phyloP scores from a whole-genome alignment of 1,140 invertebrate genomes.

The Diorhabda sublineata region DNA sequence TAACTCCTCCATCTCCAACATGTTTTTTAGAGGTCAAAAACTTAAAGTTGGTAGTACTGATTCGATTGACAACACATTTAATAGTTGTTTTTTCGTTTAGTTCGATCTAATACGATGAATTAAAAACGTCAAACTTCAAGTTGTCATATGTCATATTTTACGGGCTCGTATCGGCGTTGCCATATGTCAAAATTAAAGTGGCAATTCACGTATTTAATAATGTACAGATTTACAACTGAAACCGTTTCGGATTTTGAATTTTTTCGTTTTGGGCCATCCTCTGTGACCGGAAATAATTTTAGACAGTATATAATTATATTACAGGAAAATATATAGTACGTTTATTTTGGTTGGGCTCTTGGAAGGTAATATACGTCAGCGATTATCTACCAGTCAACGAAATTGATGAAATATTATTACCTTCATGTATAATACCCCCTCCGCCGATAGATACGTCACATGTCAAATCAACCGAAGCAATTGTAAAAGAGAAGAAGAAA shows the following conservation, averaged over 20 bases:
- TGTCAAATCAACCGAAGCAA: background rate
- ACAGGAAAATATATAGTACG: slow-evolving; percentile 42
- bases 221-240: background rate
- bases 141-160: too few species aligned
- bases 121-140: too few species aligned
- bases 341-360: slow-evolving; percentile 40
- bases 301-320: background rate
- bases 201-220: background rate
- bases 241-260: too few species aligned
- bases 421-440: slow-evolving; percentile 13
- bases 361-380: slow-evolving; percentile 41
- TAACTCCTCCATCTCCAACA: too few species aligned
- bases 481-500: slow-evolving; percentile 15
- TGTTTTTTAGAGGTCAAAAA: too few species aligned
- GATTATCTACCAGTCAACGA: slow-evolving; percentile 38
- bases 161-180: too few species aligned
- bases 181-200: background rate
- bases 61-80: too few species aligned
- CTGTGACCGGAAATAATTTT: too few species aligned
- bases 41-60: too few species aligned
- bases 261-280: too few species aligned
- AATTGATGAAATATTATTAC: slow-evolving; percentile 31
- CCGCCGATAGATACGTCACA: background rate
- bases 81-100: too few species aligned
- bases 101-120: too few species aligned